A percentile compares a stretch with the other conserved stretches of the same genome.
Conservation (phyloP, 2,888 invertebrate species). For the Cheilosia urbana region DNA sequence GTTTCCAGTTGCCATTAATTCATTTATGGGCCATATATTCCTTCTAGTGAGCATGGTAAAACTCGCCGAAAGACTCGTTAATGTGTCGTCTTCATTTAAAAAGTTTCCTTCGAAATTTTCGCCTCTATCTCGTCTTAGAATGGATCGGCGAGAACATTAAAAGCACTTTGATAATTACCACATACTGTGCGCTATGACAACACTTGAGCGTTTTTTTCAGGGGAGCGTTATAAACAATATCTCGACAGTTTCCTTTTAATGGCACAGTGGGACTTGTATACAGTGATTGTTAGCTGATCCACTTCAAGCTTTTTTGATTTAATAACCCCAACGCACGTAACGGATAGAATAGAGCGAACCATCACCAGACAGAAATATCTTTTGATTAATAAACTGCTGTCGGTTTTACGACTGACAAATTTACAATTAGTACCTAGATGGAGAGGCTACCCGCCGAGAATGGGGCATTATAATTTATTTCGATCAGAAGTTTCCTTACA, state of each 20-base stretch:
- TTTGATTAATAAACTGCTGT: constrained; percentile 49
- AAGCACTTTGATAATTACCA: constrained; percentile 30
- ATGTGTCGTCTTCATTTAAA: constrained; percentile 33
- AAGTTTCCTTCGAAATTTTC: background rate
- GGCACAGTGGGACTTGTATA: constrained; percentile 36
- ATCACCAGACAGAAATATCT: constrained; percentile 4
- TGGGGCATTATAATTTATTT: constrained; percentile 31
- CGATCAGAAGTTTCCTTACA: constrained; percentile 35
- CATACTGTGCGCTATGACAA: constrained; percentile 49
- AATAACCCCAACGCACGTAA: constrained; percentile 22
- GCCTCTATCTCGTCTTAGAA: background rate
- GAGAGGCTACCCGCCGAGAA: constrained; percentile 26
- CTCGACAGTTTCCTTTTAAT: constrained; percentile 6
- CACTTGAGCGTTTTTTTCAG: constrained; percentile 20
- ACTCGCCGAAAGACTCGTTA: constrained; percentile 43
- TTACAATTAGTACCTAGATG: constrained; percentile 28
- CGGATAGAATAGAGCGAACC: constrained; percentile 9
- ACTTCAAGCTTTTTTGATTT: constrained; percentile 49
- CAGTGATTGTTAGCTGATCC: constrained; percentile 31
- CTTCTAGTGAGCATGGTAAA: background rate
- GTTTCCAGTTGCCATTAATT: constrained; percentile 32
- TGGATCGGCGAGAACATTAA: constrained; percentile 18
- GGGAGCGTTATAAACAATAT: background rate
- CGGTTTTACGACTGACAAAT: constrained; percentile 58
- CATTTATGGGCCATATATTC: constrained; percentile 18